Evolutionary conservation across 2,113 vertebrate species (phyloP).

Genomic region (Poicephalus meyeri): DNA sequence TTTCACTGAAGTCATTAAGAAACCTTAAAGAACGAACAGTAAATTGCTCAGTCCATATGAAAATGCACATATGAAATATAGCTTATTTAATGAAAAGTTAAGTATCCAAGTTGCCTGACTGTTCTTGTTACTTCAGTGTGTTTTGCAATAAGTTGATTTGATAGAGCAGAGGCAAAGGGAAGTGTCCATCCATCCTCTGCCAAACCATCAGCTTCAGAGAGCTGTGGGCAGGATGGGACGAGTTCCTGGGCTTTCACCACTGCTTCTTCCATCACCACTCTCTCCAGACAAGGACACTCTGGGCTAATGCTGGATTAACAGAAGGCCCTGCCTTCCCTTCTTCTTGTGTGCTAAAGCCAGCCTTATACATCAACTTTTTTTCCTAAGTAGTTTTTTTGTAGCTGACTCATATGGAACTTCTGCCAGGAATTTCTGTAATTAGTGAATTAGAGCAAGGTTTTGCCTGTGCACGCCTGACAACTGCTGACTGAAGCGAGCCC

Average conservation of each 20-base stretch:
- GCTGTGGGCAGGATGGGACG: fast-evolving
- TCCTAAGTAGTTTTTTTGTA: constrained; percentile 58
- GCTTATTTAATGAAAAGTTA: not conserved
- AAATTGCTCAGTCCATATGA: not conserved
- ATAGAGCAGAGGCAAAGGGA: not conserved
- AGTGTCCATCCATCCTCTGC: not conserved
- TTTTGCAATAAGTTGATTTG: not conserved
- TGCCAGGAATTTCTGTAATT: constrained; percentile 79
- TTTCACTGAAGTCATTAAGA: not conserved
- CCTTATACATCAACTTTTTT: constrained; percentile 26
- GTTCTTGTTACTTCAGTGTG: not conserved
- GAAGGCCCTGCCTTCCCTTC: not conserved
- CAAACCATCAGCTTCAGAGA: not conserved
- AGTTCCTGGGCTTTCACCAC: not conserved
- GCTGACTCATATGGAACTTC: constrained; percentile 67
- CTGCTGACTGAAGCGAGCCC: constrained; percentile 53
- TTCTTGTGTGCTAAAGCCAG: constrained; percentile 45
- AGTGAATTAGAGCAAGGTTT: constrained; percentile 68
- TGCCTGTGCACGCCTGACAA: constrained; percentile 68
- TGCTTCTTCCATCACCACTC: not conserved
- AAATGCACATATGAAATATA: not conserved
- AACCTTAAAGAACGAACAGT: not conserved
- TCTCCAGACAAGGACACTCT: not conserved
- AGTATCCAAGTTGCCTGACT: not conserved
- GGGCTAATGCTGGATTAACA: not conserved